Conservation (phyloP, 2,888 invertebrate species). For the Eupithecia subfuscata region DNA sequence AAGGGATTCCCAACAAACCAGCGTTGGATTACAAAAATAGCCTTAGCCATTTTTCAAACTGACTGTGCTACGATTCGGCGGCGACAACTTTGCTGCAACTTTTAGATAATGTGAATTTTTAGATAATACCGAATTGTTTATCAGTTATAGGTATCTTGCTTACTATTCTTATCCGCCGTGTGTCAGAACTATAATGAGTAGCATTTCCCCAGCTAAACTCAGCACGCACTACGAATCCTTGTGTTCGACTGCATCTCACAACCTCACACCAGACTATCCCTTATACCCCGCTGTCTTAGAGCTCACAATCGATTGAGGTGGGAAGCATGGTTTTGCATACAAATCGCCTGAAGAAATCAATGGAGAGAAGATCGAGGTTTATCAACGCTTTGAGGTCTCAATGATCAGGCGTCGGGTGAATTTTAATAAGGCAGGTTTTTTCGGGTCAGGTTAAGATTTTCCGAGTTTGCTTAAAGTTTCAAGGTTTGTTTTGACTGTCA, state of each 20-base stretch:
- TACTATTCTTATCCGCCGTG: constrained; percentile 31
- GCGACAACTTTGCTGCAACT: too few relatives aligned
- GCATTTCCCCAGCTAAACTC: constrained; percentile 55
- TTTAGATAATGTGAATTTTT: too few relatives aligned
- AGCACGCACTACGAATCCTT: constrained; percentile 57
- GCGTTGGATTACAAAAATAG: too few relatives aligned
- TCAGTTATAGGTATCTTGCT: too few relatives aligned
- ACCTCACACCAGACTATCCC: constrained; percentile 35
- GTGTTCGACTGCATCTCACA: constrained; percentile 55
- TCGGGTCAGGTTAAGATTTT: neutral
- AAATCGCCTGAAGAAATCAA: constrained; percentile 55
- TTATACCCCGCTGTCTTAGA: constrained; percentile 22
- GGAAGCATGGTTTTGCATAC: constrained; percentile 52
- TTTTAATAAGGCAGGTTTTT: constrained; percentile 25
- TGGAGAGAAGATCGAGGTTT: constrained; percentile 42
- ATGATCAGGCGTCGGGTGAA: constrained; percentile 34
- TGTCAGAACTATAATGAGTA: constrained; percentile 53
- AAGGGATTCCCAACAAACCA: too few relatives aligned
- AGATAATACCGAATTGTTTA: too few relatives aligned
- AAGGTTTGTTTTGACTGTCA: neutral
- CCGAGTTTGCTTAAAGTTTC: neutral
- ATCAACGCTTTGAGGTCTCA: constrained; percentile 36
- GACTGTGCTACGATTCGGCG: too few relatives aligned
- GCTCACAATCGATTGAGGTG: constrained; percentile 18
- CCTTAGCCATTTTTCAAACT: too few relatives aligned